These are phyloP conservation scores for Lucilia cuprina DNA, from an alignment of 1,140 invertebrate genomes.

Conservation along the genomic window DNA sequence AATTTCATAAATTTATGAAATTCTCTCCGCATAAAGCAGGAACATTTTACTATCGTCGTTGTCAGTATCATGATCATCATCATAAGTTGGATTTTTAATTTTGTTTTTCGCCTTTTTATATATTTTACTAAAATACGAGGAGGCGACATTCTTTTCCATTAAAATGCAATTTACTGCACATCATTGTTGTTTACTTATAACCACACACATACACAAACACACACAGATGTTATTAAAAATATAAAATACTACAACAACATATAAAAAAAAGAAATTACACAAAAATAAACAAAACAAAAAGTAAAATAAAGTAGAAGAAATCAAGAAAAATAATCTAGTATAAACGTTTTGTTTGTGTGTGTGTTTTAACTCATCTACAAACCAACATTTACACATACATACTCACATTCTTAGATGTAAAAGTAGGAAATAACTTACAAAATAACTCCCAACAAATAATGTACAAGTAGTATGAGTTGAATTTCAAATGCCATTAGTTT, in stretches of 20 bases:
- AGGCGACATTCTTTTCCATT: conserved; percentile 6
- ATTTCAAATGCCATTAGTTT: neutral
- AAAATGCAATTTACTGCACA: conserved; percentile 17
- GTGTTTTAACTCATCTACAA: neutral
- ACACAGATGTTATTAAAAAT: neutral
- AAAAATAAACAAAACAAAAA: no score
- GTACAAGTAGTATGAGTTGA: neutral
- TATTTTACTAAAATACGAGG: neutral
- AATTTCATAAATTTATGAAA: neutral
- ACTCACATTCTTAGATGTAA: no score
- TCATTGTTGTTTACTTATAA: neutral
- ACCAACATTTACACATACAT: neutral
- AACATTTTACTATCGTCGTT: neutral
- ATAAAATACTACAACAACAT: neutral
- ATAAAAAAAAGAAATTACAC: neutral
- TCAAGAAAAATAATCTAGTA: neutral
- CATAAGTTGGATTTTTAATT: neutral
- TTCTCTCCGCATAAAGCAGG: neutral
- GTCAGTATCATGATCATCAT: neutral
- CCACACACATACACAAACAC: neutral
- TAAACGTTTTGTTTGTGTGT: neutral
- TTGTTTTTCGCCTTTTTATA: neutral
- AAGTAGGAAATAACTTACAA: neutral
- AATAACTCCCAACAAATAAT: neutral
- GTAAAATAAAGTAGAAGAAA: neutral